phyloP scores from a whole-genome alignment of 2,113 vertebrate species.

The Zapornia atra region DNA sequence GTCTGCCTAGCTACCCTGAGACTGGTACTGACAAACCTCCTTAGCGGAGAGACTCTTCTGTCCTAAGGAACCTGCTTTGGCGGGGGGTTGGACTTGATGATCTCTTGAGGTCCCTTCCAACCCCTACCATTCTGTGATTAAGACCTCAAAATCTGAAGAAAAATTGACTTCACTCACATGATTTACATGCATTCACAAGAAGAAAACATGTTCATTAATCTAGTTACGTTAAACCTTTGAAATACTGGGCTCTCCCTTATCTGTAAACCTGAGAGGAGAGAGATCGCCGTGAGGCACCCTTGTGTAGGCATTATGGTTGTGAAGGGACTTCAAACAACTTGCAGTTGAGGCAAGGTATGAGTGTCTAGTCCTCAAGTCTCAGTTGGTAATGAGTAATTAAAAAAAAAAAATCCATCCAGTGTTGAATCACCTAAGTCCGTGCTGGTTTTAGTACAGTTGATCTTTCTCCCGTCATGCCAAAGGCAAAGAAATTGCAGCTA shows the following conservation, averaged over 20 bases:
- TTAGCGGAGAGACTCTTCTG: neutral
- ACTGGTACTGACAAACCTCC: neutral
- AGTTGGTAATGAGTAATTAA: neutral
- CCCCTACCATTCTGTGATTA: neutral
- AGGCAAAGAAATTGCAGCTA: conserved; percentile 52
- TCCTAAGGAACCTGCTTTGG: too few species aligned
- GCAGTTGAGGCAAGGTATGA: neutral
- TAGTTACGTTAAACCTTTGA: neutral
- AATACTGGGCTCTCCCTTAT: neutral
- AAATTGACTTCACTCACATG: neutral
- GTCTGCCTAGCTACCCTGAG: neutral
- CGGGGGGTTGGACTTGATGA: too few species aligned
- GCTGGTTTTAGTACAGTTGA: neutral
- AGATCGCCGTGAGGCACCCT: neutral
- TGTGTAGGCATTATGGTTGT: neutral
- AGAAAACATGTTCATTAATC: neutral
- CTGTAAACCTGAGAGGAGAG: neutral
- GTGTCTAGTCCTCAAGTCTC: neutral
- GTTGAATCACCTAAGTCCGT: neutral
- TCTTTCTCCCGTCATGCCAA: conserved; percentile 1
- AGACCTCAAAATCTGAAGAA: neutral
- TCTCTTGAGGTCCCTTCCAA: too few species aligned
- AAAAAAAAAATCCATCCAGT: neutral
- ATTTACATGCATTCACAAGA: neutral
- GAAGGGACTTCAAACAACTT: neutral